Base-by-base conservation (phyloP, 2,113 vertebrate species). In the Drymodes brunneopygia region DNA sequence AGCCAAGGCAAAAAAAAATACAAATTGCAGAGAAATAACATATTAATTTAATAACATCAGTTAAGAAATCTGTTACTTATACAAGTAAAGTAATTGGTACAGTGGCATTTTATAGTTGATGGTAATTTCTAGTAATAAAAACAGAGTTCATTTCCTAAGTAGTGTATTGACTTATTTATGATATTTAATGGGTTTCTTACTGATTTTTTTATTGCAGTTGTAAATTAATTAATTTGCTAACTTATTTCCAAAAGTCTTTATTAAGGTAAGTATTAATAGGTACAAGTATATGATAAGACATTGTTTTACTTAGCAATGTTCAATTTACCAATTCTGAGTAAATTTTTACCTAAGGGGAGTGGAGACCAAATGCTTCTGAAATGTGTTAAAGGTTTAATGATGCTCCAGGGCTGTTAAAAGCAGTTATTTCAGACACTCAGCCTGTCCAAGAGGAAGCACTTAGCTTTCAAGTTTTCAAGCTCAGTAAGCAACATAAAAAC, bases 141-240 rank as follows among this genome's bases (percentile, higher is more conserved):
- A 95, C 78, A 97, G 94, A 97, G 95, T 97, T 97, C 53, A 96
- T 97, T 94, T 95, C 96, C 90, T 97, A 95, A 97, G 96, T 97
- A 97, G 97, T 97, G 92, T 97, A 98, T 98, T 97, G 97, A 98
- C 95, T 98, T 98, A 97, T 97, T 98, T 98, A 98, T 98, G 92
- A 96, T 91, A 95, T 95, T 98, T 97, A 98, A 96, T 98, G 97
- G 80, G 66, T 88, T 92, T 97, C 96, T 95, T 96, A 96, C 95
- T 84, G 92, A 96, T 97, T 98, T 97, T 97, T 97, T 97, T 96
- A 97, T 97, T 97, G 91, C 80, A 93, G 95, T 95, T 90, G 54
- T 95, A 97, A 97, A 98, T 97, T 97, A 97, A 98, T 96, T 98
- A 97, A 95, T 97, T 96, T 95, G 94, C 65, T 93, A 92, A 96